Percentiles rank a stretch among this genome's conserved stretches.
Conservation (phyloP, 2,797 vertebrate species). For the Trachops cirrhosus region DNA sequence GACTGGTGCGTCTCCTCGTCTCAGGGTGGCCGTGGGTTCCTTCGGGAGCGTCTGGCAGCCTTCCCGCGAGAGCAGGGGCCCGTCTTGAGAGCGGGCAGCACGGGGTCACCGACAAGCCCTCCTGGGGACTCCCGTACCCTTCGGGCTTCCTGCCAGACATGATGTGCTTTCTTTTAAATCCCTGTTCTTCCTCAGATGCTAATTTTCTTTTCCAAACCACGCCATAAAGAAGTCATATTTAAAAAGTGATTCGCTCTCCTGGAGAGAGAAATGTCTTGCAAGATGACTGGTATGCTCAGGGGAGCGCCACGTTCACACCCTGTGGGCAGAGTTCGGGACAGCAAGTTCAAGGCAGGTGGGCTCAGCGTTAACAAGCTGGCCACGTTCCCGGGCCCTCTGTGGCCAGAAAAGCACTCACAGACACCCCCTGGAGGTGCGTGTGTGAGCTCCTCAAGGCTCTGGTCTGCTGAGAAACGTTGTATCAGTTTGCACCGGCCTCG, state of each 20-base stretch:
- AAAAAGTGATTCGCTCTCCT: not conserved
- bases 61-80: not conserved
- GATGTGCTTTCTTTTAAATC: not conserved
- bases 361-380: not conserved
- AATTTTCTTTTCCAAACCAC: not conserved
- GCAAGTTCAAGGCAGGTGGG: not conserved
- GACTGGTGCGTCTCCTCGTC: not conserved
- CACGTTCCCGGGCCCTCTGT: not conserved
- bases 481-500: no score
- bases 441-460: rapidly evolving
- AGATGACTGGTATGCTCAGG: rapidly evolving
- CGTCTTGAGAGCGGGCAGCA: rapidly evolving
- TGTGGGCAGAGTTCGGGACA: not conserved
- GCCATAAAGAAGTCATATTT: not conserved
- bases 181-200: not conserved
- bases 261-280: not conserved
- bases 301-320: no score
- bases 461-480: not conserved
- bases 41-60: not conserved
- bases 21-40: not conserved
- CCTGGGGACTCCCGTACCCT: not conserved
- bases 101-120: rapidly evolving
- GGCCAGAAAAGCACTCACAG: not conserved
- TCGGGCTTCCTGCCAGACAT: not conserved
- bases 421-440: rapidly evolving